Evolutionary conservation across 2,113 vertebrate genomes (phyloP).

Genomic region (Ariopsis seemanni): DNA sequence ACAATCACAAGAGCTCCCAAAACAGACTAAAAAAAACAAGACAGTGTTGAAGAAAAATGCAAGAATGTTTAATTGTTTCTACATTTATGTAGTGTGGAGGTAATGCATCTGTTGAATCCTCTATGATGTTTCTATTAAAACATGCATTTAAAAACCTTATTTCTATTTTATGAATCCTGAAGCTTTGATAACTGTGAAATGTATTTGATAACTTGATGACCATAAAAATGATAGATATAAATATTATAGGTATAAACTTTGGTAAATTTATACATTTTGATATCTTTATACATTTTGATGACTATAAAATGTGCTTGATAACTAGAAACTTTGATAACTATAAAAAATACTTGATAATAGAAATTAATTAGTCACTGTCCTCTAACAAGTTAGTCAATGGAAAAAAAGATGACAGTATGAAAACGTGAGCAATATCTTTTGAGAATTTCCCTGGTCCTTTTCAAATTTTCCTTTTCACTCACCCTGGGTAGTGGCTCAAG

Average conservation of each 20-base stretch:
- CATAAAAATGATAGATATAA: neutral
- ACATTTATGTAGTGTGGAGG: neutral
- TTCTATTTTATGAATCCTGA: neutral
- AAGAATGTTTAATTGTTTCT: neutral
- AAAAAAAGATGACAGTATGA: neutral
- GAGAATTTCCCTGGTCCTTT: neutral
- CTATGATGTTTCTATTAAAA: neutral
- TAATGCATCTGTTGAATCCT: neutral
- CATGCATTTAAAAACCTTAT: neutral
- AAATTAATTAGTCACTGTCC: neutral
- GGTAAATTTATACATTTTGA: neutral
- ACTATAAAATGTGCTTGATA: neutral
- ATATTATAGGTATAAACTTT: too few relatives aligned
- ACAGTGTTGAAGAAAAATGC: neutral
- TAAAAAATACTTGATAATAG: neutral
- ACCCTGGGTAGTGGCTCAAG: constrained; percentile 91
- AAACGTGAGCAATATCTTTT: neutral
- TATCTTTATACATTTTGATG: neutral
- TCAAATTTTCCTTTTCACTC: constrained; percentile 30
- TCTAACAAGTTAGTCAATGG: neutral
- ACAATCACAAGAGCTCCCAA: constrained; percentile 89
- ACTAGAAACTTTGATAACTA: neutral
- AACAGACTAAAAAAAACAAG: constrained; percentile 80
- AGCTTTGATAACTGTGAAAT: neutral
- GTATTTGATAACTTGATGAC: neutral